Evolutionary conservation across 2,797 vertebrate species (phyloP), one percentile per base, ranked within the genome.

Genomic region (Neostethus bicornis): DNA sequence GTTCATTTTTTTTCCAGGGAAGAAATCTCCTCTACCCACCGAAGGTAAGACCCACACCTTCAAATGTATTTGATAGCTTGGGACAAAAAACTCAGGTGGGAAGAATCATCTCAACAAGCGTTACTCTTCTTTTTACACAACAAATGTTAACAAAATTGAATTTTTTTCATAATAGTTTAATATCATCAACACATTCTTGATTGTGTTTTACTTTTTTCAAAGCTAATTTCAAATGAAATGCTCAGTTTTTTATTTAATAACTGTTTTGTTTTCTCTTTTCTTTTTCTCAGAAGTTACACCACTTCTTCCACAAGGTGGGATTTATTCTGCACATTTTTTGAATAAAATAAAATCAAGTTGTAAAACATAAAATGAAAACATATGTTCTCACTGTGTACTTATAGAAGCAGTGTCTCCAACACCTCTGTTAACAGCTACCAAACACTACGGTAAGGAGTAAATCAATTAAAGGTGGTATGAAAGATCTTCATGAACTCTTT

Each of bases 21-120:
- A 51, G 13, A 49, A 54, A 19, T 0, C 5, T 8, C 29, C 46
- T 1, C 0, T 0, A 0, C n/a, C 14, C 34, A 0, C 0, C 8
- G 53, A 63, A 0, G 76, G 73, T 85, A 58, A 65, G 83, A 72
- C 41, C 5, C n/a, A 34, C 8, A 28, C 4, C 38, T 38, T 38
- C 8, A n/a, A 5, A 7, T n/a, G n/a, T 2, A 37, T 16, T 16
- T 38, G 35, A n/a, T 16, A n/a, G 7, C 38, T n/a, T n/a, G 7
- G 3, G n/a, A n/a, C 7, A 4, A 16, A 2, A n/a, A 34, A 32
- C 12, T 2, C 32, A 13, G n/a, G 13, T 31, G 4, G 6, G 25
- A 4, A 25, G 25, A 6, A 25, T 5, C 25, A 7, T 25, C 25
- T 25, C 5, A 9, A 28, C 9, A 28, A 9, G 8, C 34, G 13